These are phyloP conservation scores for Eutolmus rufibarbis DNA, from an alignment of 2,888 invertebrate genomes.

Conservation along the genomic window DNA sequence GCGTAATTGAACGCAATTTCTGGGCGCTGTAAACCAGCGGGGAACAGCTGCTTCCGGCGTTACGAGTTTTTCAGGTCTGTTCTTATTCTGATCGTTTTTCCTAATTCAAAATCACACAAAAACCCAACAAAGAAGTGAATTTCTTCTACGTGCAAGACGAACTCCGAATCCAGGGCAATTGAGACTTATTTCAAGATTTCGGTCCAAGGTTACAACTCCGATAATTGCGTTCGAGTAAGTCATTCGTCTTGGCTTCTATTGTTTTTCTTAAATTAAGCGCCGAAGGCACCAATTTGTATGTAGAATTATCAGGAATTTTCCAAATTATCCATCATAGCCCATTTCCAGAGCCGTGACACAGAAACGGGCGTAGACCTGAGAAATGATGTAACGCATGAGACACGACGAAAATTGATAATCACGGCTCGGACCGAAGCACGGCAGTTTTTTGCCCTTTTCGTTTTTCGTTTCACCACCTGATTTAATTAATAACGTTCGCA, in stretches of 20 bases:
- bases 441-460: neutral
- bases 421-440: neutral
- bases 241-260: neutral
- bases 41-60: constrained; percentile 7
- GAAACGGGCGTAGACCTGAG: neutral
- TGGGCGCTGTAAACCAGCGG: neutral
- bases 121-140: neutral
- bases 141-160: neutral
- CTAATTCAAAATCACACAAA: neutral
- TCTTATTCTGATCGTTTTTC: neutral
- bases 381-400: constrained; percentile 8
- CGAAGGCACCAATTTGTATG: neutral
- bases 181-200: neutral
- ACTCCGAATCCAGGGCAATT: neutral
- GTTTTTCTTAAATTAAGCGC: neutral
- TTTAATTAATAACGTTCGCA: constrained; percentile 8
- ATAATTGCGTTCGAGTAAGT: neutral
- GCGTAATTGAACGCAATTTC: neutral
- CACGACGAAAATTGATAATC: constrained; percentile 20
- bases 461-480: neutral
- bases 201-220: neutral
- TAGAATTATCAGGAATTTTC: constrained; percentile 5
- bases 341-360: neutral
- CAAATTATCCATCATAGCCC: neutral
- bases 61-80: neutral